Evolutionary conservation across 2,797 vertebrate species (phyloP), one percentile per base, ranked within the genome.

Genomic region (Coluber constrictor): DNA sequence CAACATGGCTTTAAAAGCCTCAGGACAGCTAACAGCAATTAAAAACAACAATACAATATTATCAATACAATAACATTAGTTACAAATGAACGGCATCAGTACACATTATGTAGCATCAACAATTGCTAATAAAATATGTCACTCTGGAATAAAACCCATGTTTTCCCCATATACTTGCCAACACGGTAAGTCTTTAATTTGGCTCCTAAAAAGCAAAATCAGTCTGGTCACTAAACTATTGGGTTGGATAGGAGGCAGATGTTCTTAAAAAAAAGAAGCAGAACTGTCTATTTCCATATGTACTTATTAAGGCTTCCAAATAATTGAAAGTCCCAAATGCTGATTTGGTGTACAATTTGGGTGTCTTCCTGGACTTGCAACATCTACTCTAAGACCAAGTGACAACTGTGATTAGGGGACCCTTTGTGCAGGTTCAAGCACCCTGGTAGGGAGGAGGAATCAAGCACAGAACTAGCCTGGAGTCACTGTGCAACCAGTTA

Each of bases 51-150:
- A 74, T 90, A 93, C 70, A 90, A 47, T 29, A 11, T 87, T 51
- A 87, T 70, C 89, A 86, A 32, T 93, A 74, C 51, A 70, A 70
- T 93, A 90, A n/a, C n/a, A 86, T 90, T 86, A 92, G 66, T 92
- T 89, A 54, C 43, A 70, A 70, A 29, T 87, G 51, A 93, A 51
- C 47, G 27, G 0, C 32, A 83, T 89, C n/a, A 89, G 89, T 51
- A 51, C 29, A 59, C 66, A 90, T 93, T 90, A 25, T 70, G 6
- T 27, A n/a, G 79, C 29, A 66, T 32, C 32, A 70, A 2, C 74
- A 32, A 23, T 79, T 88, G 51, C 63, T 59, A 92, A 59, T 63
- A 92, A 47, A 57, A 59, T 74, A 59, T 16, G 54, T 43, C n/a
- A 66, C 10, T 56, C 37, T 92, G 32, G 91, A 59, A 43, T 92